A percentile compares a stretch with the other conserved stretches of the same genome.
Evolutionary conservation across 2,797 vertebrate species (phyloP).

Genomic region (Novumbra hubbsi): DNA sequence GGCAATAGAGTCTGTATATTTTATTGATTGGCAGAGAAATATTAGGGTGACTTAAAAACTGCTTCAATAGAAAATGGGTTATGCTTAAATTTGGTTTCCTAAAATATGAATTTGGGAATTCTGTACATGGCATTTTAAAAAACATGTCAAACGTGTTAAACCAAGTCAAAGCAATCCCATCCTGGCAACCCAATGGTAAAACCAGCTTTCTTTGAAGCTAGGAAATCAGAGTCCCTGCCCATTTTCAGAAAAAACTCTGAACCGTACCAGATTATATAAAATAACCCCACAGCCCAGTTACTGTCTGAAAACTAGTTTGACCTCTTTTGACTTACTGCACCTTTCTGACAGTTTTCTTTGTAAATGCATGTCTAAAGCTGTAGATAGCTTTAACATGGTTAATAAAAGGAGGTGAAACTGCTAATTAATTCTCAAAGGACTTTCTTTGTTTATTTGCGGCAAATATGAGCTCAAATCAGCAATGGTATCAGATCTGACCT

Average conservation of each 20-base stretch:
- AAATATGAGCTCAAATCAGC: constrained; percentile 20
- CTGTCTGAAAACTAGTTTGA: neutral
- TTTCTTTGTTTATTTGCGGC: constrained; percentile 26
- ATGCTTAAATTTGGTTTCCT: neutral
- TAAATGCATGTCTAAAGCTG: constrained; percentile 20
- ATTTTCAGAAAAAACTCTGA: no score
- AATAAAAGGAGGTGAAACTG: constrained; percentile 27
- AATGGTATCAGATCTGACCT: constrained; percentile 9
- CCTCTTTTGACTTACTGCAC: neutral
- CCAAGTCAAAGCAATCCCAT: no score
- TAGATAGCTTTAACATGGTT: constrained; percentile 10
- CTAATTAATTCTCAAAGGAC: constrained; percentile 16
- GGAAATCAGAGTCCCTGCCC: no score
- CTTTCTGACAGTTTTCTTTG: constrained; percentile 12
- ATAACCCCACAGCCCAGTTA: neutral
- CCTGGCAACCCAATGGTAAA: no score
- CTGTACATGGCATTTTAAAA: neutral
- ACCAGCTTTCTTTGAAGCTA: no score
- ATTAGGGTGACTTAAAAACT: neutral
- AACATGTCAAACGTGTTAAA: neutral
- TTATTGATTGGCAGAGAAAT: neutral
- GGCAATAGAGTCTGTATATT: neutral
- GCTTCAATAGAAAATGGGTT: neutral
- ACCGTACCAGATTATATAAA: no score
- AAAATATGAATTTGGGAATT: neutral